Conservation (phyloP, 1,140 invertebrate species). For the Triops longicaudatus region DNA sequence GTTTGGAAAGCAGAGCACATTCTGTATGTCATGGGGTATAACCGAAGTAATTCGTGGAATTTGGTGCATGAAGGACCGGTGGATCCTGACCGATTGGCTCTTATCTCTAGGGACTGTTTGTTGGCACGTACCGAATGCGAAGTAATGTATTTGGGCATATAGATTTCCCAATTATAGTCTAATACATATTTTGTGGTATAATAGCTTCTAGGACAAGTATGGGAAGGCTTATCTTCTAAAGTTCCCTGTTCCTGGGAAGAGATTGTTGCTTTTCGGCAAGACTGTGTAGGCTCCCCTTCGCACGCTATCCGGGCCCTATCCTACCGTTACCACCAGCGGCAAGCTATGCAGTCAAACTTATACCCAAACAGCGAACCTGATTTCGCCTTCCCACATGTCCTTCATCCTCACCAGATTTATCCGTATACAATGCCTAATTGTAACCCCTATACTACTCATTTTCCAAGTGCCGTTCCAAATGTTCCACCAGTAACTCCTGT, state of each 20-base stretch:
- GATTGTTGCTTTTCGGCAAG: constrained; percentile 54
- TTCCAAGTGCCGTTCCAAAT: not conserved
- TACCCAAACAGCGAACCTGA: not conserved
- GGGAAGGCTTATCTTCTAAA: constrained; percentile 17
- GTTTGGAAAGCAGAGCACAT: constrained; percentile 62
- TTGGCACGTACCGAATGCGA: constrained; percentile 83
- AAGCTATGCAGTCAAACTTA: not conserved
- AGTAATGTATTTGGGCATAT: constrained; percentile 41
- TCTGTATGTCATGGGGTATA: constrained; percentile 65
- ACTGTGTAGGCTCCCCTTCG: constrained; percentile 44
- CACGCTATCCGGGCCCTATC: constrained; percentile 21
- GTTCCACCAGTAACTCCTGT: not conserved
- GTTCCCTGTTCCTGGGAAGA: constrained; percentile 52
- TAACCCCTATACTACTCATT: not conserved
- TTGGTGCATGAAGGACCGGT: constrained; percentile 58
- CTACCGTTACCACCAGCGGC: constrained; percentile 23
- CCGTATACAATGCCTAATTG: constrained; percentile 7
- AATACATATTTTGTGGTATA: not conserved
- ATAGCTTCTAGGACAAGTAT: constrained; percentile 15
- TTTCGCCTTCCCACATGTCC: not conserved
- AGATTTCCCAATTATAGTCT: not conserved
- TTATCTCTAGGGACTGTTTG: constrained; percentile 69
- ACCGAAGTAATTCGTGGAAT: constrained; percentile 45
- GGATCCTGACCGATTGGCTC: constrained; percentile 67
- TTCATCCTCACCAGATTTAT: constrained; percentile 19